A percentile compares a stretch with the other conserved stretches of the same genome.
Conservation (phyloP, 2,888 invertebrate genomes). For the Agrotis segetum region DNA sequence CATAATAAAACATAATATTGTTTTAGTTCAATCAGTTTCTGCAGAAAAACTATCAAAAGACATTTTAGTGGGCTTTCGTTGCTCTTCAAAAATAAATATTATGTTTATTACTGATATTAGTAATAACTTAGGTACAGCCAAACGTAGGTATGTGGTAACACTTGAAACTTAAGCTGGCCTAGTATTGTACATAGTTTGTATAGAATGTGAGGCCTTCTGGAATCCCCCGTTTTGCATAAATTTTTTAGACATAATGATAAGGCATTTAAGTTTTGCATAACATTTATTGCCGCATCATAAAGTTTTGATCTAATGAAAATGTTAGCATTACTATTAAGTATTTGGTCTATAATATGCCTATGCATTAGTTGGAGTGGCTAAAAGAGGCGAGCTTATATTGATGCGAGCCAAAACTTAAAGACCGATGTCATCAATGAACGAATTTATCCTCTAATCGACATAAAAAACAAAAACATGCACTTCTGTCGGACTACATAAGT, state of each 20-base stretch:
- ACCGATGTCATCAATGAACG: background rate
- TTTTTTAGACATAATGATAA: too few species aligned
- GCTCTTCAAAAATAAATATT: background rate
- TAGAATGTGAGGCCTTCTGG: background rate
- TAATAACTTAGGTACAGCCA: background rate
- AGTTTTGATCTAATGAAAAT: too few species aligned
- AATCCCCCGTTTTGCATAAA: too few species aligned
- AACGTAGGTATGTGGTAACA: background rate
- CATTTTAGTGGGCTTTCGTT: background rate
- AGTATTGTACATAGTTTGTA: background rate
- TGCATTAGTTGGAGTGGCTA: too few species aligned
- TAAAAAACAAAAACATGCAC: background rate
- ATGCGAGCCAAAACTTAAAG: background rate
- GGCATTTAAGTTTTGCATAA: too few species aligned
- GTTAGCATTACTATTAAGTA: too few species aligned
- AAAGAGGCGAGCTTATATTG: background rate
- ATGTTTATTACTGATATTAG: background rate
- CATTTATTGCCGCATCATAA: too few species aligned
- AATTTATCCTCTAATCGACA: background rate
- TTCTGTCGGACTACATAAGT: background rate
- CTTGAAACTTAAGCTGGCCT: background rate
- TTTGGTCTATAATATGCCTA: too few species aligned
- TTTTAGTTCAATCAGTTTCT: background rate
- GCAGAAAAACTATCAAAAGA: background rate
- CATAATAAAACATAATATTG: constrained; percentile 16